phyloP scores from a whole-genome alignment of 2,797 vertebrate genomes.

The Macropodus opercularis region DNA sequence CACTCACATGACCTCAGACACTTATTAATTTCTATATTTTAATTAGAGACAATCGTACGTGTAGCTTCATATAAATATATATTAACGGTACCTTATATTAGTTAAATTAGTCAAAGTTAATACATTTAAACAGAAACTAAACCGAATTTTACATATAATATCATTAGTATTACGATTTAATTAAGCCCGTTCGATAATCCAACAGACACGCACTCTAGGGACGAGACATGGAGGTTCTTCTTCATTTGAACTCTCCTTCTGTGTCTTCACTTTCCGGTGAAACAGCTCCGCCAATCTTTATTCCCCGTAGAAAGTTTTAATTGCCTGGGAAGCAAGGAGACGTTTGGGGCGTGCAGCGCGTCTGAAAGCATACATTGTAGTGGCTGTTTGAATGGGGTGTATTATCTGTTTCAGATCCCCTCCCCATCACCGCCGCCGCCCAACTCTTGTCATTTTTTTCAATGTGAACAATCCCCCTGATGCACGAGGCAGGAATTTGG shows the following conservation, averaged over 20 bases:
- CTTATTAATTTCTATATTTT: conserved; percentile 69
- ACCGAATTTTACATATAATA: conserved; percentile 8
- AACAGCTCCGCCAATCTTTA: conserved; percentile 53
- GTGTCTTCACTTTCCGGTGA: conserved; percentile 51
- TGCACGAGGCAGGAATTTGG: conserved; percentile 54
- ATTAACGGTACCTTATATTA: conserved; percentile 21
- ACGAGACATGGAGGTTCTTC: conserved; percentile 36
- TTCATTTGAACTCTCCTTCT: conserved; percentile 30
- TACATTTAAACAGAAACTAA: conserved; percentile 29
- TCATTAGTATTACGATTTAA: conserved; percentile 27
- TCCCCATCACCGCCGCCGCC: too few species aligned
- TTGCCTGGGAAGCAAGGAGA: conserved; percentile 63
- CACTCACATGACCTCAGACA: conserved; percentile 59
- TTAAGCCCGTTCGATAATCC: conserved; percentile 30
- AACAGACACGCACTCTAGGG: conserved; percentile 17
- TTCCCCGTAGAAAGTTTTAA: conserved; percentile 62
- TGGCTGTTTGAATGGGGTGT: conserved; percentile 28
- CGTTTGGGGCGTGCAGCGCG: conserved; percentile 21
- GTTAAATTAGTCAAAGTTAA: not conserved
- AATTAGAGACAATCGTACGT: conserved; percentile 61
- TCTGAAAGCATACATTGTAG: conserved; percentile 34
- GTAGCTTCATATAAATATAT: conserved; percentile 2
- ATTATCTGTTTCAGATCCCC: conserved; percentile 38
- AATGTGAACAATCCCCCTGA: conserved; percentile 36
- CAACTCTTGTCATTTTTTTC: conserved; percentile 42